Base-by-base conservation (phyloP, 2,113 vertebrate species). In the Bagarius yarrelli region DNA sequence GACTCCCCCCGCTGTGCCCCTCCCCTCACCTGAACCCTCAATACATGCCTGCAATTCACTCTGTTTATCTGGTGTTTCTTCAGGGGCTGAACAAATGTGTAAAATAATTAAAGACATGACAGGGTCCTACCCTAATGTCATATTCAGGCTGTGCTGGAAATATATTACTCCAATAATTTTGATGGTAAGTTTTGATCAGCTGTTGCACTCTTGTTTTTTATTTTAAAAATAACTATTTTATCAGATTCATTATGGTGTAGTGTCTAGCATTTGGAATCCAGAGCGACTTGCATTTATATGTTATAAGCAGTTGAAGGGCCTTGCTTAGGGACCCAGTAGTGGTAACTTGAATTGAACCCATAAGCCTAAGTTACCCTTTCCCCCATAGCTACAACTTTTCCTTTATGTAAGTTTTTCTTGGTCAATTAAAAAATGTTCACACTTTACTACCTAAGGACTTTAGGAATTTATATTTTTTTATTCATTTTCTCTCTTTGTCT, bases 71-170 rank as follows among this genome's bases (percentile, higher is more conserved):
- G n/a, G n/a, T n/a, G n/a, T n/a, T 25, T 52, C 25, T 52, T 34
- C 27, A 94, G 93, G 93, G 0, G 89, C 88, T 27, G 85, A 93
- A 18, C 34, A 25, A 32, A 2, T 94, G 47, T 89, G 40, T 69
- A 79, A 59, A 9, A 85, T 90, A 63, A 93, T 93, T 40, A 79
- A 90, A 80, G 89, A 93, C 81, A 94, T 94, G 93, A 93, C 92
- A 13, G 91, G 88, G 0, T 76, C 81, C 36, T 47, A 18, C 0
- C 84, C 88, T 16, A 91, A 85, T 36, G 53, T 67, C 0, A 85
- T 89, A 64, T 93, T 94, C 64, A 92, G 90, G 86, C 55, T 92
- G 80, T 93, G 93, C 85, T 94, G 93, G 93, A 88, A 84, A 70
- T 93, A 81, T 52, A 56, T 94, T 82, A 93, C 91, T 0, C 92